Evolutionary conservation across 1,140 invertebrate species (phyloP), one percentile per base, ranked within the genome.

Genomic region (Drosophila fuyamai): DNA sequence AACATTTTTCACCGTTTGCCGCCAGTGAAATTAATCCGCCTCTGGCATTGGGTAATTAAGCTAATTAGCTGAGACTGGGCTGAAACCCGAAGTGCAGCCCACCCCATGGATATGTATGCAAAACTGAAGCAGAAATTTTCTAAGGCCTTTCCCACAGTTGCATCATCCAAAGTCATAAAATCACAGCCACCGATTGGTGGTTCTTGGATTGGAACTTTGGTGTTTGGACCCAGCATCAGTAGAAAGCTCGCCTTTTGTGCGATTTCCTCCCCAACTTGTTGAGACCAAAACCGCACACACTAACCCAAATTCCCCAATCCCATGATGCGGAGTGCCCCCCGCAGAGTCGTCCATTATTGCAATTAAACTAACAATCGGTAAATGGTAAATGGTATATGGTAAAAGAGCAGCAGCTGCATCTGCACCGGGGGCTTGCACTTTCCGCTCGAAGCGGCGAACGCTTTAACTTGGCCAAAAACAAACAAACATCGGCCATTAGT

Each of bases 401-500:
- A 41, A 41, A n/a, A 41, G 27, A 63, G 54, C 8, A 79, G 60
- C 82, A 88, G 79, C 82, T 86, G 81, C 73, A 80, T 40, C 46
- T 40, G 40, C 41, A 32, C 10, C 41, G 29, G 57, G 73, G 40
- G 72, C 66, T 84, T 79, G 81, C 81, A 83, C 76, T 84, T 83
- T 83, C 54, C 78, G 74, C 67, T 63, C 54, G 18, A 77, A 73
- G 79, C 66, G 61, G 27, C 38, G 63, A 72, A 67, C 67, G 63
- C 72, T 55, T 74, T 70, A 75, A 74, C 68, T 79, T 59, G 66
- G 55, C 54, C 48, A 47, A 88, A 85, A 86, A 72, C 83, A 88
- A 86, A 86, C 83, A 86, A 86, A 86, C 83, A 86, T 76, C 47
- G 40, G 53, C 61, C 51, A 86, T 88, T 88, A 82, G 82, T 67